Evolutionary conservation across 2,113 vertebrate genomes (phyloP).

Genomic region (Riparia riparia): DNA sequence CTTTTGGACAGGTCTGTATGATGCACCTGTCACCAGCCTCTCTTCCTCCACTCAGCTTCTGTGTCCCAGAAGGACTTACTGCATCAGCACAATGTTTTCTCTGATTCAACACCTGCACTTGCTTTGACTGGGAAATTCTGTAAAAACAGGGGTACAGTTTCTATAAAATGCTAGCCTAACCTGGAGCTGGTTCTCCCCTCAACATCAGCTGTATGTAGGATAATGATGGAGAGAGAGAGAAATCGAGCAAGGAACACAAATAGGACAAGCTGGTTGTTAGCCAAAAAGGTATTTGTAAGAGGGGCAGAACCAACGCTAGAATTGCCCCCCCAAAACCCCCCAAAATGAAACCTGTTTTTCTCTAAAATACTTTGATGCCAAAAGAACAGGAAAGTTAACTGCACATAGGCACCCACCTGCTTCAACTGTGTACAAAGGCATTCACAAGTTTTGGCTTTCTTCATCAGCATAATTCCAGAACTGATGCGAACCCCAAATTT

Average conservation of each 20-base stretch:
- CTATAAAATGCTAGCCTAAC: not conserved
- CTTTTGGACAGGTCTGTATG: not conserved
- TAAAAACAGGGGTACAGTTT: not conserved
- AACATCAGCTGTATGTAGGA: fast-evolving
- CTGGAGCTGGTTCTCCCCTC: not conserved
- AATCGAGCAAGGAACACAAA: fast-evolving
- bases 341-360: not conserved
- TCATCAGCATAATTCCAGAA: not conserved
- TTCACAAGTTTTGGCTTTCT: not conserved
- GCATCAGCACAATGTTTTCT: not conserved
- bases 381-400: not conserved
- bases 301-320: not conserved
- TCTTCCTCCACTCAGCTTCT: not conserved
- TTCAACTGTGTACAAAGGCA: fast-evolving
- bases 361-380: not conserved
- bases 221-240: not conserved
- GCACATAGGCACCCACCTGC: fast-evolving
- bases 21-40: not conserved
- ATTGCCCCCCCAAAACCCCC: too few species aligned
- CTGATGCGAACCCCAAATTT: not conserved
- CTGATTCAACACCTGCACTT: not conserved
- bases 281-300: not conserved
- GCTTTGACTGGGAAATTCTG: not conserved
- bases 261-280: not conserved
- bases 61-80: not conserved